phyloP scores from a whole-genome alignment of 2,888 invertebrate genomes.

The Alsophila aescularia region DNA sequence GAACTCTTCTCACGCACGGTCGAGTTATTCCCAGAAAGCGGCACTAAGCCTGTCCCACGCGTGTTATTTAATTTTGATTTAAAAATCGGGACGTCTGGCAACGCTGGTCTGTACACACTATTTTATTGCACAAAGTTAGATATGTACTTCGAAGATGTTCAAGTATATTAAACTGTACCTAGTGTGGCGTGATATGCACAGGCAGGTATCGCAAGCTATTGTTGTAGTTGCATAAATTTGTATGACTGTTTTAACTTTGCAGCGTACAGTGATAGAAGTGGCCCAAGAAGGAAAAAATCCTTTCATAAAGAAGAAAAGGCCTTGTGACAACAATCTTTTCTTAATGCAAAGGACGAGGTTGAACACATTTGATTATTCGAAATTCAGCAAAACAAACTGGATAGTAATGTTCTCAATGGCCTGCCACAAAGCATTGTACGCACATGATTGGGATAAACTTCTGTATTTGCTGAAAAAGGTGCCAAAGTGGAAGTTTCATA shows the following conservation, averaged over 20 bases:
- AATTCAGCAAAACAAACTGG: conserved; percentile 9
- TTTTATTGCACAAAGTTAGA: too few species aligned
- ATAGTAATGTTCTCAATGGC: conserved; percentile 16
- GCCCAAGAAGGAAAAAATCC: neutral
- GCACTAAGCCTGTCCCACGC: too few species aligned
- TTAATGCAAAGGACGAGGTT: conserved; percentile 46
- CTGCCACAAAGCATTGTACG: conserved; percentile 59
- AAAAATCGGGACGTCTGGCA: too few species aligned
- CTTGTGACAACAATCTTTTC: conserved; percentile 38
- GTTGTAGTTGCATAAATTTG: too few species aligned
- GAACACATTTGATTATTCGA: conserved; percentile 4
- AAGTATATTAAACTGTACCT: too few species aligned
- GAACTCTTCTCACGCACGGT: too few species aligned
- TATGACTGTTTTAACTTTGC: conserved; percentile 30
- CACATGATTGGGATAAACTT: conserved; percentile 72
- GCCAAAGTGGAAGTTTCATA: conserved; percentile 60
- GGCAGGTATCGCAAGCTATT: too few species aligned
- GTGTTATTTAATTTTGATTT: too few species aligned
- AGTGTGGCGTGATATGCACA: too few species aligned
- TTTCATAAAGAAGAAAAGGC: neutral
- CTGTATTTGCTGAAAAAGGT: conserved; percentile 63
- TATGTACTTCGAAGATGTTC: too few species aligned
- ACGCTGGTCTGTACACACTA: too few species aligned
- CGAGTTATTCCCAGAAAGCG: too few species aligned
- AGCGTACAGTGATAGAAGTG: conserved; percentile 56